Conservation (phyloP, 2,797 vertebrate species). For the Crenuchus spilurus region DNA sequence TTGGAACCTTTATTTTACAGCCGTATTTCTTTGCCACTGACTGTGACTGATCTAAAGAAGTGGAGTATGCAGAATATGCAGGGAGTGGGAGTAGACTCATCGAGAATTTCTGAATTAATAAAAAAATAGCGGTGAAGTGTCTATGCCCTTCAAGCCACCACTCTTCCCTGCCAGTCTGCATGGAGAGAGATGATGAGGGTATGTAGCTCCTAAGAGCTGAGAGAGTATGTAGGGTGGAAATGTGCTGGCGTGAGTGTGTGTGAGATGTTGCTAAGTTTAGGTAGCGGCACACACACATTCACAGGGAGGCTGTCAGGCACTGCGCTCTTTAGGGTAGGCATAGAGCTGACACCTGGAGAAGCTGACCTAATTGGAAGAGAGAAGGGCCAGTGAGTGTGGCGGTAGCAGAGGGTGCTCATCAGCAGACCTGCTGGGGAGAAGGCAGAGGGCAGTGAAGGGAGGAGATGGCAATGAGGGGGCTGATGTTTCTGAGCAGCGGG, state of each 20-base stretch:
- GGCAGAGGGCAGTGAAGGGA: neutral
- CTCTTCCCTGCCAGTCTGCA: neutral
- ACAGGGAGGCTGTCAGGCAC: slow-evolving; percentile 6
- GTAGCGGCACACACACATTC: slow-evolving; percentile 3
- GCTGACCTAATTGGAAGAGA: slow-evolving; percentile 37
- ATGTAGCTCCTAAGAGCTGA: neutral
- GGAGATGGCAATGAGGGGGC: slow-evolving; percentile 1
- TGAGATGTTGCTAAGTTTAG: slow-evolving; percentile 31
- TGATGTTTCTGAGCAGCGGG: neutral
- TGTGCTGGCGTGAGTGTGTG: neutral
- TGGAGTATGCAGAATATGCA: neutral
- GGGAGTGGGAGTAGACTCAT: neutral
- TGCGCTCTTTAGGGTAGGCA: neutral
- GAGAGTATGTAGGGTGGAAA: slow-evolving; percentile 20
- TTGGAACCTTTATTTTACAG: neutral
- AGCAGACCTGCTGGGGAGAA: neutral
- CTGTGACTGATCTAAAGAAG: neutral
- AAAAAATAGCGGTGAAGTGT: neutral
- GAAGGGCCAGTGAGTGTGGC: slow-evolving; percentile 18
- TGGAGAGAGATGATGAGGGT: slow-evolving; percentile 21
- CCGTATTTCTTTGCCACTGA: neutral
- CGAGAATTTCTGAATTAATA: slow-evolving; percentile 18
- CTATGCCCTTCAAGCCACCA: neutral
- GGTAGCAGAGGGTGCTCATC: slow-evolving; percentile 4
- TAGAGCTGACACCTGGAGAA: slow-evolving; percentile 20